Evolutionary conservation across 1,140 invertebrate genomes (phyloP).

Genomic region (Sarcophaga bullata): DNA sequence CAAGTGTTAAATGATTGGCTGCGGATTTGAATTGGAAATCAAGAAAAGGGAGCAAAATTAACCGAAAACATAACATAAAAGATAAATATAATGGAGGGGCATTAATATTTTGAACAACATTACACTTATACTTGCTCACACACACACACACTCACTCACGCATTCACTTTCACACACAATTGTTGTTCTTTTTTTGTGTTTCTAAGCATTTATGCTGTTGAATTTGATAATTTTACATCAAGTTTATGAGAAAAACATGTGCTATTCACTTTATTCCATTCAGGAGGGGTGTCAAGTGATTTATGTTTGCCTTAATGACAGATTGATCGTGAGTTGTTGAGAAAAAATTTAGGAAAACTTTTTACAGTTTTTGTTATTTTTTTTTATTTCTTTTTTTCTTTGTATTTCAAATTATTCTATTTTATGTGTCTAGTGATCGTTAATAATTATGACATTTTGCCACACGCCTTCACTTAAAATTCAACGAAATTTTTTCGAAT

Average conservation of each 20-base stretch:
- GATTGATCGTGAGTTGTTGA: conserved; percentile 4
- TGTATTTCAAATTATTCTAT: neutral
- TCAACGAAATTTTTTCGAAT: too few relatives aligned
- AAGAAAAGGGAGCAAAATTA: neutral
- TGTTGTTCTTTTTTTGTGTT: neutral
- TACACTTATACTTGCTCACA: neutral
- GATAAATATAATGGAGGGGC: neutral
- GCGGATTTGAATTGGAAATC: too few relatives aligned
- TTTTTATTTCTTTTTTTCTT: too few relatives aligned
- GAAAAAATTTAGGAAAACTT: neutral
- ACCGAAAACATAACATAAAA: neutral
- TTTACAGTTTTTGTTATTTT: neutral
- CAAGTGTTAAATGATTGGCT: conserved; percentile 17
- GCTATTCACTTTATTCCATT: neutral
- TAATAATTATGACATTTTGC: conserved; percentile 11
- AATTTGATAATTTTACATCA: neutral
- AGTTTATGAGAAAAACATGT: conserved; percentile 1
- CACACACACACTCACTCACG: neutral
- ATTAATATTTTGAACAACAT: neutral
- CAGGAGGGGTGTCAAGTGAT: neutral
- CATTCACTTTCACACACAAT: neutral
- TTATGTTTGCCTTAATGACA: neutral
- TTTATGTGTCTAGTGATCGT: neutral
- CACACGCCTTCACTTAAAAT: neutral
- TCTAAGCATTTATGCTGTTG: neutral